phyloP scores from a whole-genome alignment of 2,888 invertebrate genomes.

The Eumerus sabulonum region DNA sequence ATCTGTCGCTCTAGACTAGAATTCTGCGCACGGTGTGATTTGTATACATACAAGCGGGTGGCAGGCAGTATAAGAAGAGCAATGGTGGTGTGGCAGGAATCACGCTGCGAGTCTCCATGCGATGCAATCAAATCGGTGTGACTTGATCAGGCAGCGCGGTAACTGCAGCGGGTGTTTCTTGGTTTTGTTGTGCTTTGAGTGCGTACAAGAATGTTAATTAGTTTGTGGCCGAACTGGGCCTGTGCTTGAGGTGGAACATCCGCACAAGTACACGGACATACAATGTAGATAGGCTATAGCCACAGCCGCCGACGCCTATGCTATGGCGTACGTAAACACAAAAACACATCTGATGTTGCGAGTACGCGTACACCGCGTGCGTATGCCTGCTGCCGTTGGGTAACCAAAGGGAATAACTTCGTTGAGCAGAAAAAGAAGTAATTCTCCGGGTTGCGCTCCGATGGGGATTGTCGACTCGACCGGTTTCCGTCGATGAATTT shows the following conservation, averaged over 20 bases:
- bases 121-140: constrained; percentile 65
- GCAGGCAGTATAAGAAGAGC: not conserved
- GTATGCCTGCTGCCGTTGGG: constrained; percentile 14
- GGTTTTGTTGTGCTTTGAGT: constrained; percentile 50
- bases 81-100: constrained; percentile 15
- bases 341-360: constrained; percentile 43
- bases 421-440: constrained; percentile 34
- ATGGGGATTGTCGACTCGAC: constrained; percentile 49
- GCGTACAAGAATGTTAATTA: constrained; percentile 69
- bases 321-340: no score
- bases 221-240: constrained; percentile 55
- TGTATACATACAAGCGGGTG: not conserved
- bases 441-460: constrained; percentile 48
- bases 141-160: constrained; percentile 52
- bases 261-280: constrained; percentile 39
- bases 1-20: constrained; percentile 22
- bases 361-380: no score
- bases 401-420: constrained; percentile 64
- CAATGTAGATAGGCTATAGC: constrained; percentile 9
- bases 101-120: constrained; percentile 42
- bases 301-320: constrained; percentile 7
- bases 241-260: constrained; percentile 25
- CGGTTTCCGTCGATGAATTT: constrained; percentile 49
- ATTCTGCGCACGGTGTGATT: constrained; percentile 36
- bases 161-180: constrained; percentile 33